Percentiles rank a stretch among this genome's conserved stretches.
Conservation (phyloP, 2,888 invertebrate species). For the Sturmia bella region DNA sequence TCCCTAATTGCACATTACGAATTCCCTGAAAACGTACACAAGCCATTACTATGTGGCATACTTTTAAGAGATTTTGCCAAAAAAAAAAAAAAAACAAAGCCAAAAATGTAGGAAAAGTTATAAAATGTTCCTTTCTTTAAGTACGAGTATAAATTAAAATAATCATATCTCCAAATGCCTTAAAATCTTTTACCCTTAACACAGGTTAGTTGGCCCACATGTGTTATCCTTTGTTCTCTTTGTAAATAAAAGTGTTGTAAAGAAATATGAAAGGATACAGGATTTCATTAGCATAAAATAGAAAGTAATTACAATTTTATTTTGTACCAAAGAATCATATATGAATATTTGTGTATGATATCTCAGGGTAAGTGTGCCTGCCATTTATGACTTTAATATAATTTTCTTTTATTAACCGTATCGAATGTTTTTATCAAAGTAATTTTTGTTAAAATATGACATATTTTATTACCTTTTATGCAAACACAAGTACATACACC, state of each 20-base stretch:
- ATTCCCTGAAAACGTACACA: slow-evolving; percentile 31
- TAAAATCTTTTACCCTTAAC: neutral
- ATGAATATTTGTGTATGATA: slow-evolving; percentile 9
- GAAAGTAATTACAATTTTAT: slow-evolving; percentile 66
- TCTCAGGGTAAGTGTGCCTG: slow-evolving; percentile 39
- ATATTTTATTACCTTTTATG: slow-evolving; percentile 77
- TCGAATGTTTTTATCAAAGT: slow-evolving; percentile 79
- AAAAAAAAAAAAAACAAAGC: neutral
- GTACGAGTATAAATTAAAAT: slow-evolving; percentile 43
- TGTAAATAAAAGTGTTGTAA: slow-evolving; percentile 44
- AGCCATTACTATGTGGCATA: slow-evolving; percentile 17
- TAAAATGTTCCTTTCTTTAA: slow-evolving; percentile 39
- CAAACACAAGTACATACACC: slow-evolving; percentile 2
- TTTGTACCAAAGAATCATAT: slow-evolving; percentile 43
- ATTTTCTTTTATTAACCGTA: slow-evolving; percentile 69
- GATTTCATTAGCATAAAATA: slow-evolving; percentile 69
- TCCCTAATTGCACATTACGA: slow-evolving; percentile 71
- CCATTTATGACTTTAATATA: slow-evolving; percentile 49
- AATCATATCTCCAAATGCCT: slow-evolving; percentile 7
- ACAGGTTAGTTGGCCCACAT: neutral
- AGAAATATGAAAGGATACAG: slow-evolving; percentile 44
- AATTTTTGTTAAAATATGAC: slow-evolving; percentile 80
- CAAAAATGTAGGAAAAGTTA: neutral
- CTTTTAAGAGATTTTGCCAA: slow-evolving; percentile 18
- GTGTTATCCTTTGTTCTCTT: neutral